A percentile compares a stretch with the other conserved stretches of the same genome.
phyloP scores from a whole-genome alignment of 2,113 vertebrate species.

The Ranitomeya variabilis region DNA sequence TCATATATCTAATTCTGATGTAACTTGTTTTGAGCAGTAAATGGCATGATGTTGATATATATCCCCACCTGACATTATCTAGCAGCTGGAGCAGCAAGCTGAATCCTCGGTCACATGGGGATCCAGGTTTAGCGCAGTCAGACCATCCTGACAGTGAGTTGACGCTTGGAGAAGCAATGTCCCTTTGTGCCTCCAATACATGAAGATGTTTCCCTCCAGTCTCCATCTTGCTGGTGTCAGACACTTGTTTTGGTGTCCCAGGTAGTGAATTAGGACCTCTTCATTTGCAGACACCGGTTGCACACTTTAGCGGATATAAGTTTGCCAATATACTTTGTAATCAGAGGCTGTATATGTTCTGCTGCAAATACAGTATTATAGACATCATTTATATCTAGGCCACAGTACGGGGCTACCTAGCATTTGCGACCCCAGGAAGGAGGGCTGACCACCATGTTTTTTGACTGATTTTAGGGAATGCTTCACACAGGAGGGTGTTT shows the following conservation, averaged over 20 bases:
- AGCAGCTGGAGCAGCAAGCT: slow-evolving; percentile 43
- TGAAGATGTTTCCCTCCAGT: slow-evolving; percentile 10
- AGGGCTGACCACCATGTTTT: no score
- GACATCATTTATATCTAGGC: no score
- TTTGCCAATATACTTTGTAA: no score
- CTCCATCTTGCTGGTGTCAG: slow-evolving; percentile 11
- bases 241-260: slow-evolving; percentile 9
- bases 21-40: slow-evolving; percentile 49
- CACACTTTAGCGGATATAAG: neutral
- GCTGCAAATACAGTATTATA: no score
- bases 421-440: no score
- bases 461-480: no score
- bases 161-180: slow-evolving; percentile 32
- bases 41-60: slow-evolving; percentile 48
- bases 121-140: slow-evolving; percentile 45
- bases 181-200: slow-evolving; percentile 34
- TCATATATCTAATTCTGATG: slow-evolving; percentile 45
- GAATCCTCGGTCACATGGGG: slow-evolving; percentile 47
- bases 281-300: neutral
- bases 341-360: no score
- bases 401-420: no score
- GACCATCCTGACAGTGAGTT: slow-evolving; percentile 46
- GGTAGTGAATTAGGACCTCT: neutral
- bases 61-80: slow-evolving; percentile 52
- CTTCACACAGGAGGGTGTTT: no score